phyloP scores from a whole-genome alignment of 2,797 vertebrate species.

The Hippocampus kuda region DNA sequence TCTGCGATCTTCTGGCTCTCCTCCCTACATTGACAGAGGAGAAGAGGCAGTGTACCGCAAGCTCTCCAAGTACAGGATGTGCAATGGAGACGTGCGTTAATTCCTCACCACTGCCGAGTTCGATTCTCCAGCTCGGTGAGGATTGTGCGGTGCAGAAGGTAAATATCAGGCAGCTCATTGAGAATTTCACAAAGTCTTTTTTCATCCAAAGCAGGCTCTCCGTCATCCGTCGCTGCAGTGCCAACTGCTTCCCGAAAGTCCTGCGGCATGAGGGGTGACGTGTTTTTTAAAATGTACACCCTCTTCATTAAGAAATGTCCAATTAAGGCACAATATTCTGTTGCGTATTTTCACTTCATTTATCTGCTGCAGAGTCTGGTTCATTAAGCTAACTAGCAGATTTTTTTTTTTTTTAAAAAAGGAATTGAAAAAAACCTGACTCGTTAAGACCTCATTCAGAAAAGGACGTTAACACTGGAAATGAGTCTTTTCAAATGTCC shows the following conservation, averaged over 20 bases:
- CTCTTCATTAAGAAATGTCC: not conserved
- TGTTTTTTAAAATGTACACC: not conserved
- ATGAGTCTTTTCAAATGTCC: not conserved
- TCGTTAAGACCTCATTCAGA: not conserved
- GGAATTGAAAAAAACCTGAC: not conserved
- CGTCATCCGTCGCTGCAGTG: slow-evolving; percentile 61
- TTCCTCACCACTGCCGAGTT: slow-evolving; percentile 74
- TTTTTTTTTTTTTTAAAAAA: not conserved
- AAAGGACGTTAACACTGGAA: not conserved
- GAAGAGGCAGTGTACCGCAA: not conserved
- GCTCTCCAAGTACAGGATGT: not conserved
- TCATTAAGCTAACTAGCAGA: slow-evolving; percentile 5
- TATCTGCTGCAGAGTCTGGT: not conserved
- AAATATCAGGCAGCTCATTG: slow-evolving; percentile 79
- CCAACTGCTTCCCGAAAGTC: slow-evolving; percentile 73
- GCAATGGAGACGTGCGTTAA: not conserved
- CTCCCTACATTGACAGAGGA: slow-evolving; percentile 64
- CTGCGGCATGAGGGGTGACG: slow-evolving; percentile 44
- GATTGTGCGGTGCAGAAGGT: slow-evolving; percentile 76
- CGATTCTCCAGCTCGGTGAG: slow-evolving; percentile 77
- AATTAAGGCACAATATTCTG: not conserved
- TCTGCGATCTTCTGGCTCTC: slow-evolving; percentile 83
- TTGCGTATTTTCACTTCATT: not conserved
- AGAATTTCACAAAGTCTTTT: slow-evolving; percentile 76
- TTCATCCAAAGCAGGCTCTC: slow-evolving; percentile 64